These are phyloP conservation scores for Dinoponera quadriceps DNA, from an alignment of 1,140 invertebrate genomes.

Conservation along the genomic window DNA sequence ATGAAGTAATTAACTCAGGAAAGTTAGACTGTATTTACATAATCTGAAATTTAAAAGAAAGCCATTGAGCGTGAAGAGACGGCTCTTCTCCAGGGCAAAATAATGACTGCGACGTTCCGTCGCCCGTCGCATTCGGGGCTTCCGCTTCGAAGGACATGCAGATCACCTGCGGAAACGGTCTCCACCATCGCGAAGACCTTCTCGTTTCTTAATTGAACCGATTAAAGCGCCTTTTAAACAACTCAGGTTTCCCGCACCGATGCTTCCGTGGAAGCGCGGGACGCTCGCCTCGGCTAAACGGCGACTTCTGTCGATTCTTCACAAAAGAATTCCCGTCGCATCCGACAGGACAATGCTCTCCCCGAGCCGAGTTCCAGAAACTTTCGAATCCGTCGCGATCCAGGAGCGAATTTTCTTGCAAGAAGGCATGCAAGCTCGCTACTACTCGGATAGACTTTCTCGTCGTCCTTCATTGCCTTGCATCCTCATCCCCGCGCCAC, in stretches of 20 bases:
- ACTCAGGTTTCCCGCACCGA: slow-evolving; percentile 23
- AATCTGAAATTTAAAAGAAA: slow-evolving; percentile 53
- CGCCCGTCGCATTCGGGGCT: slow-evolving; percentile 2
- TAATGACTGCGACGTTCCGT: slow-evolving; percentile 12
- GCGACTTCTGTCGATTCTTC: slow-evolving; percentile 22
- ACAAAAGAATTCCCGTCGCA: slow-evolving; percentile 33
- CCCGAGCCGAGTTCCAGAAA: slow-evolving; percentile 38
- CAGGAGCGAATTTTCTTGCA: slow-evolving; percentile 47
- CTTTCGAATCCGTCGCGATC: slow-evolving; percentile 41
- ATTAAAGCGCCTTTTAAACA: slow-evolving; percentile 54
- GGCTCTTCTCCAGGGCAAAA: neutral
- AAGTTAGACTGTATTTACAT: slow-evolving; percentile 11
- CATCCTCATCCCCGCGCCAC: slow-evolving; percentile 5
- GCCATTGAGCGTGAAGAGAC: neutral
- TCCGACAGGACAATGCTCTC: slow-evolving; percentile 49
- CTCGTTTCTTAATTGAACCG: slow-evolving; percentile 58
- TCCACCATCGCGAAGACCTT: neutral
- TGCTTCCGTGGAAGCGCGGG: neutral
- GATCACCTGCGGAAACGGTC: slow-evolving; percentile 12
- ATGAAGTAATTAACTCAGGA: slow-evolving; percentile 22
- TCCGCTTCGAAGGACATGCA: slow-evolving; percentile 38
- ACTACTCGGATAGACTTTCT: slow-evolving; percentile 36
- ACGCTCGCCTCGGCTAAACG: slow-evolving; percentile 27
- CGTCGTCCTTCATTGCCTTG: slow-evolving; percentile 34
- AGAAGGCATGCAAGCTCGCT: slow-evolving; percentile 34